A percentile compares a stretch with the other conserved stretches of the same genome.
phyloP scores from a whole-genome alignment of 2,888 invertebrate species.

The Cephus pygmeus region DNA sequence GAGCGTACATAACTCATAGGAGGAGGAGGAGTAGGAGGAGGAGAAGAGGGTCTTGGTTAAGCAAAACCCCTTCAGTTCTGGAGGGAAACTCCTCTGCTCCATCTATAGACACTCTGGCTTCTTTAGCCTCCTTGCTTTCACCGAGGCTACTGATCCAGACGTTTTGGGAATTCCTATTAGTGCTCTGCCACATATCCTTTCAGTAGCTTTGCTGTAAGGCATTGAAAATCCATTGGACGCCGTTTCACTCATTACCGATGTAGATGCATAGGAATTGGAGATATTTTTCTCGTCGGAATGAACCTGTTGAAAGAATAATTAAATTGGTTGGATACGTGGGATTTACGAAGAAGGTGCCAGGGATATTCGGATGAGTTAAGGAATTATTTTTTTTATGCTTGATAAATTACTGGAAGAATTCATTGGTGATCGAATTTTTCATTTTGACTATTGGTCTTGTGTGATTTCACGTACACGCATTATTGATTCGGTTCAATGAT shows the following conservation, averaged over 20 bases:
- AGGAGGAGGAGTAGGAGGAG: neutral
- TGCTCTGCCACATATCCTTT: neutral
- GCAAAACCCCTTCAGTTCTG: neutral
- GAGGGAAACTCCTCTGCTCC: neutral
- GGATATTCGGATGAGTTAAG: neutral
- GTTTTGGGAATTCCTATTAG: neutral
- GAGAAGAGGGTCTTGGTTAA: neutral
- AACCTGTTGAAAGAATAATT: neutral
- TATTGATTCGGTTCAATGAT: neutral
- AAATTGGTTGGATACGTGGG: neutral
- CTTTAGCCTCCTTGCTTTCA: neutral
- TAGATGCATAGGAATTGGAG: neutral
- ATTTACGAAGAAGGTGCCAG: neutral
- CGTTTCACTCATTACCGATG: neutral
- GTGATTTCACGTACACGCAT: neutral
- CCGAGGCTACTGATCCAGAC: neutral
- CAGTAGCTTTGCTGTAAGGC: neutral
- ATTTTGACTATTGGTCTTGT: neutral
- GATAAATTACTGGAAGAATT: neutral
- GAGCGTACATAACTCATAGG: slow-evolving; percentile 5
- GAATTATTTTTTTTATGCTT: neutral
- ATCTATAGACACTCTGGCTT: neutral
- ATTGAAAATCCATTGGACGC: neutral
- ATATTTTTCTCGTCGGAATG: neutral
- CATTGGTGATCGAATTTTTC: neutral